Percentiles rank a stretch among this genome's conserved stretches.
phyloP scores from a whole-genome alignment of 1,140 invertebrate genomes.

The Procambarus virginalis region DNA sequence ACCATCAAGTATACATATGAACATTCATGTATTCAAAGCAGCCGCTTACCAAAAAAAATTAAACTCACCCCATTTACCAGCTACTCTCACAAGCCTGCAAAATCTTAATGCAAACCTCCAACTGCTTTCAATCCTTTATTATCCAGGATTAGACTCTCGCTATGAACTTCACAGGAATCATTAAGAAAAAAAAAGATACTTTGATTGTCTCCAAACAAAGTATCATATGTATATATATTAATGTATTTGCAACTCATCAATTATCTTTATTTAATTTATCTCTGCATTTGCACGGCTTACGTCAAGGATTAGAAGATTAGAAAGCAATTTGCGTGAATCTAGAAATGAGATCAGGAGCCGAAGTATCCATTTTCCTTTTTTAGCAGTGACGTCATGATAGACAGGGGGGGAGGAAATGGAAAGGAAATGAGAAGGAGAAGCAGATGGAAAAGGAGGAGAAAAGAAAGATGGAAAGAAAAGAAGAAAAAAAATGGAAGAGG shows the following conservation, averaged over 20 bases:
- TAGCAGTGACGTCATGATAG: neutral
- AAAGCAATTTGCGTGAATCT: neutral
- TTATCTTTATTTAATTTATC: neutral
- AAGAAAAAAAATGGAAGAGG: no score
- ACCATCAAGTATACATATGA: no score
- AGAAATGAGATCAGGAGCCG: neutral
- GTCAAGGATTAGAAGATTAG: neutral
- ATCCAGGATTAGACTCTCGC: no score
- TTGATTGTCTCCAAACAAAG: neutral
- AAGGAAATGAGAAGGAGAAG: neutral
- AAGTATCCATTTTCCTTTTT: no score
- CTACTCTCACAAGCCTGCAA: no score
- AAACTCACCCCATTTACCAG: no score
- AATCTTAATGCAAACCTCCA: neutral
- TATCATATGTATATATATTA: constrained; percentile 1
- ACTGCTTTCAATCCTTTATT: neutral
- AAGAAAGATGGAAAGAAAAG: neutral
- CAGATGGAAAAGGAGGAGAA: neutral
- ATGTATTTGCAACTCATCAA: neutral
- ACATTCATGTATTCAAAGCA: no score
- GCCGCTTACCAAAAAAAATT: no score
- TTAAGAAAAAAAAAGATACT: no score
- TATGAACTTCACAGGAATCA: no score
- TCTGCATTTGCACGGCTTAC: neutral
- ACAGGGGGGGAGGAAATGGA: neutral